These are phyloP conservation scores for Atopsyche davidsoni DNA, from an alignment of 1,140 invertebrate genomes.

Conservation along the genomic window DNA sequence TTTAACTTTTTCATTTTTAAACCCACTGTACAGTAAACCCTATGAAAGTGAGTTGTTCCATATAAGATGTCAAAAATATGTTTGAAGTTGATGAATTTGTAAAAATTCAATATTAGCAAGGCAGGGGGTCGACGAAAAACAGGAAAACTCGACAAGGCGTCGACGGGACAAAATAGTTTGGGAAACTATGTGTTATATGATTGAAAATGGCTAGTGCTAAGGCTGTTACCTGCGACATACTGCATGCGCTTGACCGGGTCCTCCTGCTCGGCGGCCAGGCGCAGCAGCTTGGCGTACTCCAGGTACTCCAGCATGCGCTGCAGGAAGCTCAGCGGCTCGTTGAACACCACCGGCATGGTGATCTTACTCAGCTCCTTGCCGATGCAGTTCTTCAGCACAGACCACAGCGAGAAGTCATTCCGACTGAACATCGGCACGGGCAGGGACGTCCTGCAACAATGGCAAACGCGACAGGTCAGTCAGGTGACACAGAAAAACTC, in stretches of 20 bases:
- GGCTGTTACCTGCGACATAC: constrained; percentile 51
- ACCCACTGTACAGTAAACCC: too few relatives aligned
- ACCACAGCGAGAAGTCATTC: constrained; percentile 90
- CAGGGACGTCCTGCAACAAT: constrained; percentile 63
- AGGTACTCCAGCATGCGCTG: constrained; percentile 93
- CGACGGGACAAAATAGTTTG: too few relatives aligned
- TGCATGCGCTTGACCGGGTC: constrained; percentile 75
- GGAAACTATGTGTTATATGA: too few relatives aligned
- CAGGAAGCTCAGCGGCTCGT: constrained; percentile 93
- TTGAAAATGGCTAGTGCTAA: too few relatives aligned
- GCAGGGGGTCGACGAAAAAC: too few relatives aligned
- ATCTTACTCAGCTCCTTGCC: constrained; percentile 96
- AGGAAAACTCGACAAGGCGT: too few relatives aligned
- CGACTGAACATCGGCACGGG: constrained; percentile 82
- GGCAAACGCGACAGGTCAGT: too few relatives aligned
- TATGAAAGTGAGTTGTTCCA: too few relatives aligned
- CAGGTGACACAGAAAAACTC: background rate
- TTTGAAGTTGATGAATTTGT: too few relatives aligned
- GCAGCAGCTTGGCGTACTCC: constrained; percentile 86
- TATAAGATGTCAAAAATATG: too few relatives aligned
- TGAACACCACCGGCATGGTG: constrained; percentile 95
- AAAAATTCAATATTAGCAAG: too few relatives aligned
- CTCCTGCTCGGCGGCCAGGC: constrained; percentile 64
- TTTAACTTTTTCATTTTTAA: too few relatives aligned
- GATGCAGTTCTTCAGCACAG: constrained; percentile 88